Conservation (phyloP, 2,888 invertebrate genomes). For the Xanthostigma xanthostigma region DNA sequence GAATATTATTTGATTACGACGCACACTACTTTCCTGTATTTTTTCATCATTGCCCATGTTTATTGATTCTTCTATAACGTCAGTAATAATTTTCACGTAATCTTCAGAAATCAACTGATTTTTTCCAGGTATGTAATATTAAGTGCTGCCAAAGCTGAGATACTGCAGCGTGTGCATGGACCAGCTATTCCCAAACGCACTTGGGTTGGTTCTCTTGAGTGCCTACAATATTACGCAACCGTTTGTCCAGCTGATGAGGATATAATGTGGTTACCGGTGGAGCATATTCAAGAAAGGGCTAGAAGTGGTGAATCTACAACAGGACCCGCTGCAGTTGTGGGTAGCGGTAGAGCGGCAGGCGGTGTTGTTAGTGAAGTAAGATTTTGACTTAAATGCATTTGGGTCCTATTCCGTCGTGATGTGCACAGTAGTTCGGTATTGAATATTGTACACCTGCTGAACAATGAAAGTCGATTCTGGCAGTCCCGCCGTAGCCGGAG, state of each 20-base stretch:
- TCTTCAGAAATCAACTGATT: too few relatives aligned
- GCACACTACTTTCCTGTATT: too few relatives aligned
- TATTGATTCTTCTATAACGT: too few relatives aligned
- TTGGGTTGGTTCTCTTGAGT: constrained; percentile 88
- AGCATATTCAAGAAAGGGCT: constrained; percentile 80
- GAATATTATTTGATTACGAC: too few relatives aligned
- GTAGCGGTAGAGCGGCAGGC: constrained; percentile 92
- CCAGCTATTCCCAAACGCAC: constrained; percentile 92
- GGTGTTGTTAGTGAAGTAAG: constrained; percentile 73
- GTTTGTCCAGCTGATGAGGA: constrained; percentile 81
- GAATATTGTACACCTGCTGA: too few relatives aligned
- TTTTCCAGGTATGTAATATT: constrained; percentile 65
- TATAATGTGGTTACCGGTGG: constrained; percentile 91
- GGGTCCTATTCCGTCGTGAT: too few relatives aligned
- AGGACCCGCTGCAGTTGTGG: constrained; percentile 4
- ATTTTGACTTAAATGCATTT: not conserved
- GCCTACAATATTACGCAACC: constrained; percentile 99
- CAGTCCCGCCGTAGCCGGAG: too few relatives aligned
- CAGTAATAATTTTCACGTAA: too few relatives aligned
- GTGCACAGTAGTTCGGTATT: too few relatives aligned
- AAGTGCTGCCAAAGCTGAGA: constrained; percentile 91
- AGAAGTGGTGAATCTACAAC: not conserved
- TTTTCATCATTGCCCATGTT: too few relatives aligned
- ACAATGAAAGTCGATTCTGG: too few relatives aligned
- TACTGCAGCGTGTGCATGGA: constrained; percentile 74